A percentile compares a stretch with the other conserved stretches of the same genome.
Evolutionary conservation across 2,113 vertebrate species (phyloP).

Genomic region (Callorhinus ursinus): DNA sequence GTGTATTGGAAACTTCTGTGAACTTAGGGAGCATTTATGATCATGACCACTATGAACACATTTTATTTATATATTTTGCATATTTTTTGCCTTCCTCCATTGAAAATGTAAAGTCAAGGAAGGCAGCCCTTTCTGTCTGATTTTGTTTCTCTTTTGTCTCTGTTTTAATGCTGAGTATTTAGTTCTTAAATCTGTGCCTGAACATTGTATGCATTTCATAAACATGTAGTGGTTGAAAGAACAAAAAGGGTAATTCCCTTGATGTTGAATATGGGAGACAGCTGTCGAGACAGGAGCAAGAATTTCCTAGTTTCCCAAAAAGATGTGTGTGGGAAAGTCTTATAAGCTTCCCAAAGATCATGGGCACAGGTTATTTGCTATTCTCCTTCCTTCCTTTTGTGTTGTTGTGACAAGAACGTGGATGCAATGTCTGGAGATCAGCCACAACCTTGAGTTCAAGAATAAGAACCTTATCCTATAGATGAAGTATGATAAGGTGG

Average conservation of each 20-base stretch:
- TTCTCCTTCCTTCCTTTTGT: neutral
- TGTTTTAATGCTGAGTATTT: neutral
- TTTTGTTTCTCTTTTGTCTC: neutral
- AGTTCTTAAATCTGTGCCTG: neutral
- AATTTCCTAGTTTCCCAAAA: neutral
- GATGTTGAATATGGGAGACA: neutral
- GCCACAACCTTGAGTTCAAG: neutral
- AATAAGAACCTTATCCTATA: too few species aligned
- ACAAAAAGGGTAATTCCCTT: neutral
- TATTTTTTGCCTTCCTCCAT: neutral
- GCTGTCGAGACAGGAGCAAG: neutral
- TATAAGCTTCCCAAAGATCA: neutral
- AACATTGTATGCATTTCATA: neutral
- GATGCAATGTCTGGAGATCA: neutral
- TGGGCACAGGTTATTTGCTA: neutral
- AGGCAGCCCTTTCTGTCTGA: neutral
- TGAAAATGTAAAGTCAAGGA: neutral
- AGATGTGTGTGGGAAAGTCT: neutral
- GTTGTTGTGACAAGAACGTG: neutral
- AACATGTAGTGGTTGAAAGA: neutral
- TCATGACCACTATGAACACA: too few species aligned
- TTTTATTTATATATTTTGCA: neutral
- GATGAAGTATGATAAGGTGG: neutral
- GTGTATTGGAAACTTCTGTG: neutral
- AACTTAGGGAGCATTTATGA: neutral